phyloP scores from a whole-genome alignment of 2,888 invertebrate genomes.

The Rhodophaea formosa region DNA sequence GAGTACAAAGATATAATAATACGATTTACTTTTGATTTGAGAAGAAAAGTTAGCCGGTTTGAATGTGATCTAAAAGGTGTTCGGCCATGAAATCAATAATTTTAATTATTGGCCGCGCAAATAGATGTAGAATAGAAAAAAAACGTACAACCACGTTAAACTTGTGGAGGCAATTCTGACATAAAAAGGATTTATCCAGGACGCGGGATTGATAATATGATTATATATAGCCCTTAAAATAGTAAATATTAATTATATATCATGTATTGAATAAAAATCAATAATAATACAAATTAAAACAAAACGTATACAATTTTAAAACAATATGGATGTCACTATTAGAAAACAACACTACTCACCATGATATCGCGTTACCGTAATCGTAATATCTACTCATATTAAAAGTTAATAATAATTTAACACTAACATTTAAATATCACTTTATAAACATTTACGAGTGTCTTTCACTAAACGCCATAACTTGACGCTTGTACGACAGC shows the following conservation, averaged over 20 bases:
- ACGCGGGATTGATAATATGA: background rate
- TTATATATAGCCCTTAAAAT: background rate
- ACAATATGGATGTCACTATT: slow-evolving; percentile 69
- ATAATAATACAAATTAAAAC: slow-evolving; percentile 3
- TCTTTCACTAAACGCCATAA: slow-evolving; percentile 68
- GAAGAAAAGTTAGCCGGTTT: no score
- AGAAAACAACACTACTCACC: slow-evolving; percentile 64
- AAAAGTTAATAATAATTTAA: slow-evolving; percentile 54
- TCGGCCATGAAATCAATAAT: no score
- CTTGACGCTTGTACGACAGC: slow-evolving; percentile 57
- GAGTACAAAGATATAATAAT: no score
- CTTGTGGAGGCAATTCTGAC: background rate
- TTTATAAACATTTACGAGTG: slow-evolving; percentile 54
- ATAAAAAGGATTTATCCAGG: background rate
- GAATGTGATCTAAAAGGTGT: no score
- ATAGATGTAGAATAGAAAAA: background rate
- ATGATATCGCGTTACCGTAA: slow-evolving; percentile 78
- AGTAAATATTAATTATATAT: background rate
- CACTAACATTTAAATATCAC: slow-evolving; percentile 57
- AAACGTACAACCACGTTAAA: background rate
- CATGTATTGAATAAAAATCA: background rate
- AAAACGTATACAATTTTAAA: slow-evolving; percentile 66
- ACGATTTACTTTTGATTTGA: no score
- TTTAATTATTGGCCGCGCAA: no score
- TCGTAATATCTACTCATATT: slow-evolving; percentile 81